Conservation (phyloP, 2,113 vertebrate species). For the Scytalopus superciliaris region DNA sequence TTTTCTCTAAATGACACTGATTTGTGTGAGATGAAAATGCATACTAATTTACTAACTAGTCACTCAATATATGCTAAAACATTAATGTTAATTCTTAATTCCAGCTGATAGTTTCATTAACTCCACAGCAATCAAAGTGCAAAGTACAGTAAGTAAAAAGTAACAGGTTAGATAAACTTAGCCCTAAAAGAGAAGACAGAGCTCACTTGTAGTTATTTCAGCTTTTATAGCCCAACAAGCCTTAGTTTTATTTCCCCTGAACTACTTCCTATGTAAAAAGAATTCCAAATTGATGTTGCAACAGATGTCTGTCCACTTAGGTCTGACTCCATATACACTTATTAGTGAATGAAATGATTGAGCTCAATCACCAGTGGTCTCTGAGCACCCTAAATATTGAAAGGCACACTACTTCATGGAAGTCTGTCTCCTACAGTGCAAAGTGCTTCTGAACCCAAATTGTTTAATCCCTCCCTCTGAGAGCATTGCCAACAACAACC, state of each 20-base stretch:
- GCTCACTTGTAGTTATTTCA: neutral
- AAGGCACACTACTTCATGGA: neutral
- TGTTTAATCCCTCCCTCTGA: constrained; percentile 35
- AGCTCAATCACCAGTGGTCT: neutral
- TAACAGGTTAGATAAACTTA: neutral
- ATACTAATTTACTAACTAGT: constrained; percentile 22
- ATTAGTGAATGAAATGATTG: neutral
- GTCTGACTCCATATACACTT: neutral
- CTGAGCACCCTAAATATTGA: neutral
- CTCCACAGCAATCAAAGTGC: neutral
- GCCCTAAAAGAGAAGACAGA: neutral
- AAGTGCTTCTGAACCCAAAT: constrained; percentile 13
- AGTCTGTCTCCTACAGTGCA: neutral
- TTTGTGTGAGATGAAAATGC: constrained; percentile 18
- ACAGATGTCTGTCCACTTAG: neutral
- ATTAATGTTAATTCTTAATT: neutral
- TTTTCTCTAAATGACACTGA: neutral
- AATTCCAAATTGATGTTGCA: neutral
- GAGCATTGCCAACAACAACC: neutral
- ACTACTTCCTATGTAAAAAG: neutral
- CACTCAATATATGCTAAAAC: neutral
- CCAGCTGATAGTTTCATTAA: neutral
- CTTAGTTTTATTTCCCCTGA: neutral
- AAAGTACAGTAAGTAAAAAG: neutral
- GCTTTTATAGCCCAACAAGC: neutral